These are phyloP conservation scores for Collichthys lucidus DNA, from an alignment of 2,113 vertebrate genomes.

Conservation along the genomic window DNA sequence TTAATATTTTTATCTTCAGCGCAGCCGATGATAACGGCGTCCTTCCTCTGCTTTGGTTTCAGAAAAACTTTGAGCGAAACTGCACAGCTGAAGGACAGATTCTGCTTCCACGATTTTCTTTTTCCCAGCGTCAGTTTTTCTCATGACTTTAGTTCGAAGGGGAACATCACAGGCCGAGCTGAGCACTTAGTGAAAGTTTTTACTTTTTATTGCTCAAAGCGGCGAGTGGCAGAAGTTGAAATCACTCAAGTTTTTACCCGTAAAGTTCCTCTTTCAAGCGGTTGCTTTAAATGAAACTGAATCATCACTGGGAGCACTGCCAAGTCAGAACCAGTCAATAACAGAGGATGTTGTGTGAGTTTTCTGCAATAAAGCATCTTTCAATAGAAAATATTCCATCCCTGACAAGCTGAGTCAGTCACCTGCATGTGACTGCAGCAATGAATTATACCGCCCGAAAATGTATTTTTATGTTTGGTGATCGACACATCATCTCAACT, in stretches of 20 bases:
- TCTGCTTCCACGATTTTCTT: neutral
- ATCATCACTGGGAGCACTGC: constrained; percentile 8
- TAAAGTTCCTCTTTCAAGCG: constrained; percentile 27
- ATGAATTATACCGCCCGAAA: neutral
- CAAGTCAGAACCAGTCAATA: neutral
- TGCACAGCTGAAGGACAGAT: neutral
- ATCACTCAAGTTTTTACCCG: constrained; percentile 21
- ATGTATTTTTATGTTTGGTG: neutral
- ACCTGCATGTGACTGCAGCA: neutral
- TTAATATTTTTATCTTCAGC: neutral
- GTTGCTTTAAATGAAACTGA: constrained; percentile 24
- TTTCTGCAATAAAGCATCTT: neutral
- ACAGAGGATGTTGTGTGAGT: neutral
- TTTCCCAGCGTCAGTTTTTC: neutral
- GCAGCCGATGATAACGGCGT: neutral
- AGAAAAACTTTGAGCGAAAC: neutral
- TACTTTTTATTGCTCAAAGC: neutral
- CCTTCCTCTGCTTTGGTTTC: neutral
- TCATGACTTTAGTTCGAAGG: neutral
- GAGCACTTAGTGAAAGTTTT: neutral
- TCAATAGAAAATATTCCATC: neutral
- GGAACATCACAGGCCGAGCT: neutral
- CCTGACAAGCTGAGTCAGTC: neutral
- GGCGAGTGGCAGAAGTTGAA: neutral
- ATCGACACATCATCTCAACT: neutral